Conservation (phyloP, 1,140 invertebrate genomes). For the Frieseomelitta varia region DNA sequence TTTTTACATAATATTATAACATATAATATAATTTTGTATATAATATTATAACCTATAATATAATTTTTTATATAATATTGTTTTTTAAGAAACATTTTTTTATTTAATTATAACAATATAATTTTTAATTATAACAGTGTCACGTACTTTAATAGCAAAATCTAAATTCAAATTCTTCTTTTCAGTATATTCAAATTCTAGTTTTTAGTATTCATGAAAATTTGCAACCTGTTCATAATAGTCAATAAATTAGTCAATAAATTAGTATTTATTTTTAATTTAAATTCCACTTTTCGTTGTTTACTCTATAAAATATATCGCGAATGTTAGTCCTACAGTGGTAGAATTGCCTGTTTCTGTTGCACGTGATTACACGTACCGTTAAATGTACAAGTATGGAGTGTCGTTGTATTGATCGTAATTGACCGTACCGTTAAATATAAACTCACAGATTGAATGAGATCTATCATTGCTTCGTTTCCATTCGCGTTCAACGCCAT, state of each 20-base stretch:
- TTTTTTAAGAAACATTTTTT: no score
- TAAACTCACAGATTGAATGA: constrained; percentile 1
- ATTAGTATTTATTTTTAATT: neutral
- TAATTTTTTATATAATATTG: no score
- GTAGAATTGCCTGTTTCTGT: neutral
- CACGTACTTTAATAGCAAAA: neutral
- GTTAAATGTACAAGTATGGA: constrained; percentile 7
- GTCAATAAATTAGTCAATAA: no score
- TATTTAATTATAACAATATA: no score
- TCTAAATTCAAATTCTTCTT: neutral
- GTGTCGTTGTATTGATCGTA: neutral
- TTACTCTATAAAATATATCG: neutral
- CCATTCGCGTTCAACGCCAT: neutral
- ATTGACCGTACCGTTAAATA: constrained; percentile 8
- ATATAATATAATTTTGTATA: no score
- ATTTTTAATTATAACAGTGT: neutral
- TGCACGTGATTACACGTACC: neutral
- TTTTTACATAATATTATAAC: no score
- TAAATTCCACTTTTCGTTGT: neutral
- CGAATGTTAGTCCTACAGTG: neutral
- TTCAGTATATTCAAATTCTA: no score
- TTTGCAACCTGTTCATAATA: no score
- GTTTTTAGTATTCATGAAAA: neutral
- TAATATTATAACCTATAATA: no score
- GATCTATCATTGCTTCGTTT: neutral